Evolutionary conservation across 2,113 vertebrate genomes (phyloP).

Genomic region (Pelecanus crispus): DNA sequence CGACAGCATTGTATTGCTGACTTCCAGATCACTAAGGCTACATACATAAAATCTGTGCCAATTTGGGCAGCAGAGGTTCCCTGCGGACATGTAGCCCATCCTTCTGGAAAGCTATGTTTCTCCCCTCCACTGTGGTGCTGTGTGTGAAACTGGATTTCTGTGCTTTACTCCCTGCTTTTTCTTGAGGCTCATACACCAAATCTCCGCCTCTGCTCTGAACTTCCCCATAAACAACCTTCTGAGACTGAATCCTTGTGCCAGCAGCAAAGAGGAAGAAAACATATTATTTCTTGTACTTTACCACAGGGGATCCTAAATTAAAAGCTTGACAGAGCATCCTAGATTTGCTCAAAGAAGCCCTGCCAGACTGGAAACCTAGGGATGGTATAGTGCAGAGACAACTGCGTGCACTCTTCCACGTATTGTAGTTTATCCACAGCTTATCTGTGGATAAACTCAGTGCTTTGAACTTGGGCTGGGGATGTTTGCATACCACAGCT

Average conservation of each 20-base stretch:
- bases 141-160: rapidly evolving
- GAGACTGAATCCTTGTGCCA: not conserved
- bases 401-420: rapidly evolving
- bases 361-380: not conserved
- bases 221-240: not conserved
- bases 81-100: not conserved
- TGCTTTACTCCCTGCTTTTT: not conserved
- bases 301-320: not conserved
- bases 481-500: not conserved
- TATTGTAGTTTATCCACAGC: not conserved
- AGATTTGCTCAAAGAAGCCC: not conserved
- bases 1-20: not conserved
- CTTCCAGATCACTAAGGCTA: not conserved
- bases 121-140: not conserved
- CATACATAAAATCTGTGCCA: not conserved
- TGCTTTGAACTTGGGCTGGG: not conserved
- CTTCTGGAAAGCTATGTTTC: not conserved
- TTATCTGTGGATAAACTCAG: not conserved
- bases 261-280: not conserved
- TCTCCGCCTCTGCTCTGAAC: not conserved
- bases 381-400: not conserved
- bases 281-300: not conserved
- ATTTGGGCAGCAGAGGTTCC: not conserved
- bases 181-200: not conserved
- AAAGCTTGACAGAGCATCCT: not conserved